These are phyloP conservation scores for Dendronephthya gigantea DNA, from an alignment of 64 coral and sea anemone genomes.

Conservation along the genomic window DNA sequence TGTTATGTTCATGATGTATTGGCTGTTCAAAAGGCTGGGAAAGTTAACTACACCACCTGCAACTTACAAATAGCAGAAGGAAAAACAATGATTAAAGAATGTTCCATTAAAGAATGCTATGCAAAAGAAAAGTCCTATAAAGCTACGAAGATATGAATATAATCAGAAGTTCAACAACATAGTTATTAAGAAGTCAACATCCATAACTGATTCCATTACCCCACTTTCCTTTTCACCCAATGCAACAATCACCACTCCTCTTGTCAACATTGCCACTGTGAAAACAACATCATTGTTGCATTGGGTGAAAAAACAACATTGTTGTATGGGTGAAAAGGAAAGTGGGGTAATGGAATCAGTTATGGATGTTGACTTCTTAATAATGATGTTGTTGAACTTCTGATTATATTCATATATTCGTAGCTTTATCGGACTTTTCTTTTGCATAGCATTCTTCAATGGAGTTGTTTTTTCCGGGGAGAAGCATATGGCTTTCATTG, in stretches of 20 bases:
- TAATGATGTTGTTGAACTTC: neutral
- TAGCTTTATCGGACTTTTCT: neutral
- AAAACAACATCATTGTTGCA: too few species aligned
- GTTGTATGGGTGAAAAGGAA: too few species aligned
- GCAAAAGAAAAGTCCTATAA: neutral
- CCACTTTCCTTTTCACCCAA: too few species aligned
- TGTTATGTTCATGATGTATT: neutral
- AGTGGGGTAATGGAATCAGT: neutral
- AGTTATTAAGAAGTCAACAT: neutral
- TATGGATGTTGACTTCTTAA: neutral
- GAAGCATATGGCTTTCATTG: neutral
- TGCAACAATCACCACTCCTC: too few species aligned
- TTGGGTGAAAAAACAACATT: too few species aligned
- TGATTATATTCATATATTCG: neutral
- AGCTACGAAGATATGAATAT: neutral
- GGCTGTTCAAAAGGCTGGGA: neutral
- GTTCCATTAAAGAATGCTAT: neutral
- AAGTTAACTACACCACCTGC: neutral
- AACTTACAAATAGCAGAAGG: neutral
- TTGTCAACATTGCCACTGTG: too few species aligned
- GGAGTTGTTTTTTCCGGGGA: neutral
- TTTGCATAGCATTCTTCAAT: neutral
- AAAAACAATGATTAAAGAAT: neutral
- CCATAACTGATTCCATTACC: neutral
- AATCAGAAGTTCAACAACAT: neutral